Evolutionary conservation across 2,797 vertebrate species (phyloP).

Genomic region (Spondyliosoma cantharus): DNA sequence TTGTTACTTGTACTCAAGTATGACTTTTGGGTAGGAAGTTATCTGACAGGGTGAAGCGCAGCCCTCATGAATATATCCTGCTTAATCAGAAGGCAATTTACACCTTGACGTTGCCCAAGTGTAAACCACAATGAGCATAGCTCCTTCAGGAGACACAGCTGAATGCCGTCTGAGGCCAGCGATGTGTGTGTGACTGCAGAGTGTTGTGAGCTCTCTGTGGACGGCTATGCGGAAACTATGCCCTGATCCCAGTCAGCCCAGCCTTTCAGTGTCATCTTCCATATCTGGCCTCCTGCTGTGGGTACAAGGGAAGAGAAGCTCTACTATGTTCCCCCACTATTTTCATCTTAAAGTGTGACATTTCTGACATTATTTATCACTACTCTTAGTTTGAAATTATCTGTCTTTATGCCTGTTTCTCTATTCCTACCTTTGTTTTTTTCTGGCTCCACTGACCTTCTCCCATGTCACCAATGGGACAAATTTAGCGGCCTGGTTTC

Average conservation of each 20-base stretch:
- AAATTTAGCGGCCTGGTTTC: slow-evolving; percentile 85
- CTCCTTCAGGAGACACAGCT: slow-evolving; percentile 21
- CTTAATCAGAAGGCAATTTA: slow-evolving; percentile 56
- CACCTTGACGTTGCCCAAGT: slow-evolving; percentile 45
- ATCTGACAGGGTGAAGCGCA: slow-evolving; percentile 26
- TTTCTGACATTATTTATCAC: neutral
- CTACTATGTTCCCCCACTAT: neutral
- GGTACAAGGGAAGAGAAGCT: neutral
- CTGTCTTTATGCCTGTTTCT: slow-evolving; percentile 46
- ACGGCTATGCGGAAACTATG: slow-evolving; percentile 41
- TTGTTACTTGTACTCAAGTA: no score
- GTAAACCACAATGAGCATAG: slow-evolving; percentile 46
- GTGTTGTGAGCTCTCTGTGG: slow-evolving; percentile 49
- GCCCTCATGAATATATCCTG: slow-evolving; percentile 27
- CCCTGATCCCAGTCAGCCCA: slow-evolving; percentile 21
- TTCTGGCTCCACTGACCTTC: slow-evolving; percentile 83
- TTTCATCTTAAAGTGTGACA: slow-evolving; percentile 9
- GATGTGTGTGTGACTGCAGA: slow-evolving; percentile 14
- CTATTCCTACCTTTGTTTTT: slow-evolving; percentile 75
- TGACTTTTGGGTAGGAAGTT: neutral
- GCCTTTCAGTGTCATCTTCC: slow-evolving; percentile 29
- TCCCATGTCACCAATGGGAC: slow-evolving; percentile 80
- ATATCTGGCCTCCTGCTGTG: slow-evolving; percentile 26
- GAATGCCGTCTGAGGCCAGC: slow-evolving; percentile 29
- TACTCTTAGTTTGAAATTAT: slow-evolving; percentile 44